Evolutionary conservation across 2,888 invertebrate genomes (phyloP).

Genomic region (Anoncus sp.): DNA sequence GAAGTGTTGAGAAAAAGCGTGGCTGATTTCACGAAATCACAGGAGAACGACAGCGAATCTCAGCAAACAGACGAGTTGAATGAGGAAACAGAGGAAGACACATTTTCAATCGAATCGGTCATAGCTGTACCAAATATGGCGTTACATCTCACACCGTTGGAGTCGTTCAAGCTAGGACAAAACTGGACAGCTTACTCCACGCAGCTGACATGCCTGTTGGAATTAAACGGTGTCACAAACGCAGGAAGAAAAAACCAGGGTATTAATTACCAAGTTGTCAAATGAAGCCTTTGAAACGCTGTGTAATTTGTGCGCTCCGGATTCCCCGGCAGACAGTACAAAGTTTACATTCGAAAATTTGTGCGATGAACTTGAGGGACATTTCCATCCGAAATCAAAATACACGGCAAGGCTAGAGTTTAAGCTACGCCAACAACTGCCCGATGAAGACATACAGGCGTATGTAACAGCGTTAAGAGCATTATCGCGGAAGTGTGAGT

Average conservation of each 20-base stretch:
- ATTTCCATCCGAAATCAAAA: slow-evolving; percentile 21
- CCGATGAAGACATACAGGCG: slow-evolving; percentile 1
- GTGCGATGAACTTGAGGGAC: slow-evolving; percentile 1
- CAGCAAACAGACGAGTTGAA: neutral
- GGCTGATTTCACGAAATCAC: neutral
- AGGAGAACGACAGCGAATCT: neutral
- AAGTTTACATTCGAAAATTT: slow-evolving; percentile 4
- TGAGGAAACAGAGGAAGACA: neutral
- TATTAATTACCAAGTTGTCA: slow-evolving; percentile 20
- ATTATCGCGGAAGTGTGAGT: slow-evolving; percentile 10
- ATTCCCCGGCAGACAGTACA: slow-evolving; percentile 5
- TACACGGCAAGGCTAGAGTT: slow-evolving; percentile 13
- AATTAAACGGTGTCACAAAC: slow-evolving; percentile 3
- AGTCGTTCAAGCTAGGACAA: slow-evolving; percentile 20
- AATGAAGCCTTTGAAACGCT: slow-evolving; percentile 9
- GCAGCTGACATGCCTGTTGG: slow-evolving; percentile 11
- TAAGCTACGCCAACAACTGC: slow-evolving; percentile 12
- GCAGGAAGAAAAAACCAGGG: slow-evolving; percentile 3
- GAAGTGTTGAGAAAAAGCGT: slow-evolving; percentile 1
- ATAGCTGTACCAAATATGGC: slow-evolving; percentile 7
- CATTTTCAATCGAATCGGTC: neutral
- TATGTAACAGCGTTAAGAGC: slow-evolving; percentile 2
- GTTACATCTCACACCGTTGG: slow-evolving; percentile 7
- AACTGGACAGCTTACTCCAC: slow-evolving; percentile 14
- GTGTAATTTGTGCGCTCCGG: slow-evolving; percentile 21